phyloP scores from a whole-genome alignment of 2,113 vertebrate genomes.

The Actenoides lindsayi region DNA sequence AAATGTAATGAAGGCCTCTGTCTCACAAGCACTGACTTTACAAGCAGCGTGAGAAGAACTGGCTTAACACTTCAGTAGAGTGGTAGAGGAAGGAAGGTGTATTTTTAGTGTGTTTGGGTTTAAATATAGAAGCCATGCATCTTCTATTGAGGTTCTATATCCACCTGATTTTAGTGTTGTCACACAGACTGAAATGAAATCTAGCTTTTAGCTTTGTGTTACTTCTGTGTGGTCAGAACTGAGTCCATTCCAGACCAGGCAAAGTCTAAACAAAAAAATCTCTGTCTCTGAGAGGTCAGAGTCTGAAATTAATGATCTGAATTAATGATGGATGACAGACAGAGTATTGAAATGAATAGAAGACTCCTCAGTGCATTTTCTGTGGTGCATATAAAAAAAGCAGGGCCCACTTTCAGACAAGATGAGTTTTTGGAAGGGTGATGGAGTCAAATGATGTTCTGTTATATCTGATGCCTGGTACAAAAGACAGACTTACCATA shows the following conservation, averaged over 20 bases:
- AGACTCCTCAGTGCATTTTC: background rate
- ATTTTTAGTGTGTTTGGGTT: background rate
- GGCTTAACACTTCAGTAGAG: background rate
- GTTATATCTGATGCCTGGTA: background rate
- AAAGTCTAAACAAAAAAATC: background rate
- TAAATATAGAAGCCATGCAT: background rate
- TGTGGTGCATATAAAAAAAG: background rate
- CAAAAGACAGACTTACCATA: background rate
- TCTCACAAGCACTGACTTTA: background rate
- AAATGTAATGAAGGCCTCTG: background rate
- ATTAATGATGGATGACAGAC: background rate
- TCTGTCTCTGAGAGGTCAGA: background rate
- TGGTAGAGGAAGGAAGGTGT: background rate
- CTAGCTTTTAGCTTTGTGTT: background rate
- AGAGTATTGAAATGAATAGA: background rate
- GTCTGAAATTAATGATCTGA: background rate
- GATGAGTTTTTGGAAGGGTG: background rate
- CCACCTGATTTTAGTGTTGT: background rate
- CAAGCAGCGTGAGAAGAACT: background rate
- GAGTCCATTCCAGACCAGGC: background rate
- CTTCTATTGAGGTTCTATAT: background rate
- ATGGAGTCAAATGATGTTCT: background rate
- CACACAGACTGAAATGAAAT: background rate
- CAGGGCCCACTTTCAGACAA: background rate
- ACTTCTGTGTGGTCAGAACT: background rate